Evolutionary conservation across 2,888 invertebrate genomes (phyloP), one percentile per base, ranked within the genome.

Genomic region (Iphiclides podalirius): DNA sequence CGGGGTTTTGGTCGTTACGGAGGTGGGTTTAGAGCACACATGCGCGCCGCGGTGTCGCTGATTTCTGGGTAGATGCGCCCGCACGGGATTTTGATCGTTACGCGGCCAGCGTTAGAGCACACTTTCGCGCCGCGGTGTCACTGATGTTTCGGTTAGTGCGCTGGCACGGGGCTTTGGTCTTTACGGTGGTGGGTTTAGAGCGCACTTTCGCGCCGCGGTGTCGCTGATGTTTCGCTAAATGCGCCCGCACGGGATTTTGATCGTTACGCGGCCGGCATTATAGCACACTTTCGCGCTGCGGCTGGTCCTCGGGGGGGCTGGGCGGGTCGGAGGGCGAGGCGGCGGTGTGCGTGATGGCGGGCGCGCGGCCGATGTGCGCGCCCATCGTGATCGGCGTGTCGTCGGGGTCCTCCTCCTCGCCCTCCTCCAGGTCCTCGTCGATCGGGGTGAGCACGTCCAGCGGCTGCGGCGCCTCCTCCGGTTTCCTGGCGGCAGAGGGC

Each of bases 401-500:
- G 56, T 92, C 92, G 0, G 91, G 91, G 72, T 95, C 94, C 51
- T 94, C 94, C 20, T 95, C 95, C 11, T 91, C 91, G 6, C 90
- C 91, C 61, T 93, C 94, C 63, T 94, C 94, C 0, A 87, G 47
- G 61, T 93, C 93, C 74, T 95, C 95, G 73, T 96, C 95, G 56
- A 96, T 96, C 11, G 95, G 95, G 2, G 94, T 94, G 38, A 96
- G 88, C 6, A 93, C 93, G 74, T 95, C 95, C 54, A 90, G 75
- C 42, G 92, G 91, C 44, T 92, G 91, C 34, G 91, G 91, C 55
- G 91, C 82, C 57, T 92, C 91, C 66, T 93, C 91, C 37, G 81
- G 81, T 70, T 90, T 88, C 53, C 88, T 88, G 64, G 7, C 3
- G n/a, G 16, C 12, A 8, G 2, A n/a, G 8, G n/a, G n/a, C n/a